A percentile compares a stretch with the other conserved stretches of the same genome.
Evolutionary conservation across 2,888 invertebrate species (phyloP).

Genomic region (Subacronicta megacephala): DNA sequence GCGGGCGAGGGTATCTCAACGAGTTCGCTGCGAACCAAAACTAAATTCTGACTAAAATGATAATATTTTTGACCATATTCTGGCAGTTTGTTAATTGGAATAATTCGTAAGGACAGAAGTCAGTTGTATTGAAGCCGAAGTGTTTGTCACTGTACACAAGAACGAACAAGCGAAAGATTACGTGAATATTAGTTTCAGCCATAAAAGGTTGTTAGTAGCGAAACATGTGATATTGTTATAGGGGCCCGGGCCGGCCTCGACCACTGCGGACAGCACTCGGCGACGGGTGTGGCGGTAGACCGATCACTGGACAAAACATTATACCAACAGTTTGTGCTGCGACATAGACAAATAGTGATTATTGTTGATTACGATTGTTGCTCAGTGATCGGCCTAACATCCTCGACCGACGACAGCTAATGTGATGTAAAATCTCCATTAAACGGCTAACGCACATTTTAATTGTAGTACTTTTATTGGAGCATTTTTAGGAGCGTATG

Average conservation of each 20-base stretch:
- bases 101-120: slow-evolving; percentile 52
- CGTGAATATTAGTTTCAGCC: slow-evolving; percentile 79
- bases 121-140: slow-evolving; percentile 61
- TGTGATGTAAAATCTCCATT: slow-evolving; percentile 38
- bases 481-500: slow-evolving; percentile 32
- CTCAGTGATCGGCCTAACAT: slow-evolving; percentile 12
- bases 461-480: slow-evolving; percentile 44
- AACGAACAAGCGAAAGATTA: slow-evolving; percentile 75
- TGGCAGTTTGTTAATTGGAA: slow-evolving; percentile 63
- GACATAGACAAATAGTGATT: slow-evolving; percentile 21
- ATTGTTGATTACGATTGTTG: slow-evolving; percentile 18
- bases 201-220: slow-evolving; percentile 69
- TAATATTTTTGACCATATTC: slow-evolving; percentile 49
- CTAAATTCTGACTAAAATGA: slow-evolving; percentile 42
- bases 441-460: slow-evolving; percentile 49
- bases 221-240: slow-evolving; percentile 74
- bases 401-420: slow-evolving; percentile 27
- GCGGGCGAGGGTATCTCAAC: slow-evolving; percentile 34
- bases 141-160: slow-evolving; percentile 61
- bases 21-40: slow-evolving; percentile 35
- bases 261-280: slow-evolving; percentile 20
- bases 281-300: slow-evolving; percentile 17
- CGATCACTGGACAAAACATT: slow-evolving; percentile 8
- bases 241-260: slow-evolving; percentile 66
- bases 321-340: slow-evolving; percentile 23